Percentiles rank a stretch among this genome's conserved stretches.
phyloP scores from a whole-genome alignment of 2,797 vertebrate species.

The Helostoma temminkii region DNA sequence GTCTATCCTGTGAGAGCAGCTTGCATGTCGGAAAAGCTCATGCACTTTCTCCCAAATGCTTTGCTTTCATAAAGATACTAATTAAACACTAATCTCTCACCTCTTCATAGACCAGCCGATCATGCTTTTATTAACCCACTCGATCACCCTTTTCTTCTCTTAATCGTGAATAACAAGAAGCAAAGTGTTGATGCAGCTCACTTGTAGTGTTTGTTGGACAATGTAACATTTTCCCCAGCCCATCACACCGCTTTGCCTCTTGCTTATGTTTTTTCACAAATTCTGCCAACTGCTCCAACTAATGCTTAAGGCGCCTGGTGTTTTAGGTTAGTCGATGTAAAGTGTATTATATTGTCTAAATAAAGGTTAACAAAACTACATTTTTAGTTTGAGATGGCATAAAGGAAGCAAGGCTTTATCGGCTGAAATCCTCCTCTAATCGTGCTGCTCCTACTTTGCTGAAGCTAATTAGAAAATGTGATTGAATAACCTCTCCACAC shows the following conservation, averaged over 20 bases:
- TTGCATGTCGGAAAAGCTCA: constrained; percentile 39
- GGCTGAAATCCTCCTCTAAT: constrained; percentile 2
- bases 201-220: constrained; percentile 13
- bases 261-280: neutral
- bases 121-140: constrained; percentile 1
- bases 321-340: constrained; percentile 10
- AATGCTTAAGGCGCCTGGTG: constrained; percentile 26
- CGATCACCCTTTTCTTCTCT: constrained; percentile 9
- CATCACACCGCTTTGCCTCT: neutral
- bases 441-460: neutral
- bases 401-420: neutral
- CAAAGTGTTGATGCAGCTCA: neutral
- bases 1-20: constrained; percentile 46
- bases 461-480: constrained; percentile 36
- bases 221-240: neutral
- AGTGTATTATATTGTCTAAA: neutral
- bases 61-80: constrained; percentile 7
- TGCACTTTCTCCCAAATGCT: constrained; percentile 18
- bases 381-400: neutral
- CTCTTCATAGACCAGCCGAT: constrained; percentile 11
- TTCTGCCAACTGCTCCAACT: constrained; percentile 20
- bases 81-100: constrained; percentile 21
- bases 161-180: neutral
- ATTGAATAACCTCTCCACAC: constrained; percentile 24
- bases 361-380: neutral